phyloP scores from a whole-genome alignment of 2,888 invertebrate genomes.

The Idaea biselata region DNA sequence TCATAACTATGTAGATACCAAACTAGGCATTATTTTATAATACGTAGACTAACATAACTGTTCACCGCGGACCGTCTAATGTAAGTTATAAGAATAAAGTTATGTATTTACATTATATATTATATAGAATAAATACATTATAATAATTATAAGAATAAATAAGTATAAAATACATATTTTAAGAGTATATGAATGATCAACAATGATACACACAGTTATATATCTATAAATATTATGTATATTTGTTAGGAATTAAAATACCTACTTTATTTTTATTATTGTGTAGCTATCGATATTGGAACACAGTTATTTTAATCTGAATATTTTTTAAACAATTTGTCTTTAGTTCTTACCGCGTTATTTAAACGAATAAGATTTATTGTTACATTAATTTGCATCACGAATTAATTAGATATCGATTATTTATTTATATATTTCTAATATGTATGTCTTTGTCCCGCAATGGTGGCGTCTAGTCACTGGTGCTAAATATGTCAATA shows the following conservation, averaged over 20 bases:
- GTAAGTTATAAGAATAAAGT: slow-evolving; percentile 11
- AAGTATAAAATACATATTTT: slow-evolving; percentile 17
- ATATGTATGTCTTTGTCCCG: background rate
- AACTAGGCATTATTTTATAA: slow-evolving; percentile 35
- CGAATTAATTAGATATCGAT: slow-evolving; percentile 8
- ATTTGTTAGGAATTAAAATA: background rate
- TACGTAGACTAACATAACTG: slow-evolving; percentile 11
- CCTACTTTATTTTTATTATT: background rate
- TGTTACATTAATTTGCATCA: slow-evolving; percentile 6
- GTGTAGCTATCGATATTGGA: background rate
- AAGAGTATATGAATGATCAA: slow-evolving; percentile 21
- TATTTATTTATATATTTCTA: slow-evolving; percentile 4
- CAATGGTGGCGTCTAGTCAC: slow-evolving; percentile 33
- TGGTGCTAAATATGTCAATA: no score
- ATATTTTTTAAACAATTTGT: background rate
- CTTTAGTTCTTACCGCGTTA: background rate
- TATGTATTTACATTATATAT: slow-evolving; percentile 25
- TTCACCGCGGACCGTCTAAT: slow-evolving; percentile 13
- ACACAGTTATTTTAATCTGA: background rate
- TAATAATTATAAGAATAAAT: slow-evolving; percentile 2
- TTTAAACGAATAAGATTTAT: background rate
- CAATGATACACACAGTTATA: slow-evolving; percentile 7
- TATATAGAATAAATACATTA: slow-evolving; percentile 10
- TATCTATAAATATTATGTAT: slow-evolving; percentile 2
- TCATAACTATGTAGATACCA: slow-evolving; percentile 40